These are phyloP conservation scores for Ricordea florida DNA, from an alignment of 92 coral and sea anemone species.

Conservation along the genomic window DNA sequence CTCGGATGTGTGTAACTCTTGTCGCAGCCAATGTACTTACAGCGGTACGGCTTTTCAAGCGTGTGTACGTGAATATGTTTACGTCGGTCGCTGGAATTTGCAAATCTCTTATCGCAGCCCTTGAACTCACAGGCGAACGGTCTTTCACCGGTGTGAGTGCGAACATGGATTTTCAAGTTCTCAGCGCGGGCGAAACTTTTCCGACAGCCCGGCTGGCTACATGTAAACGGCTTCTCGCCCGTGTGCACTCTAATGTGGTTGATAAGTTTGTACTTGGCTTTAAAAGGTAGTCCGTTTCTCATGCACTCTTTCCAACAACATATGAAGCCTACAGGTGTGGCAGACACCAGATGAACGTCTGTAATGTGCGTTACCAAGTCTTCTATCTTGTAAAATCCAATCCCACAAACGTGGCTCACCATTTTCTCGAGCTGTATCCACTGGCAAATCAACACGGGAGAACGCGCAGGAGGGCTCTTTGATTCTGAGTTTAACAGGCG, in stretches of 20 bases:
- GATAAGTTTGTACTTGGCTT: constrained; percentile 97
- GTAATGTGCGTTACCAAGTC: constrained; percentile 89
- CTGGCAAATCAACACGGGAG: constrained; percentile 75
- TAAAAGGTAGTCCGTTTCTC: constrained; percentile 90
- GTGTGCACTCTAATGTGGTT: constrained; percentile 98
- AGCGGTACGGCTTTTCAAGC: constrained; percentile 93
- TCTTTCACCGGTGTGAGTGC: constrained; percentile 94
- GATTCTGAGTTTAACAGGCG: constrained; percentile 6
- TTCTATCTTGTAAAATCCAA: constrained; percentile 82
- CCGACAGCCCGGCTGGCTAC: constrained; percentile 84
- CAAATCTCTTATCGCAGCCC: constrained; percentile 96
- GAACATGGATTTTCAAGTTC: constrained; percentile 92
- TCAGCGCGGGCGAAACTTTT: constrained; percentile 98
- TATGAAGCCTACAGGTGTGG: constrained; percentile 74
- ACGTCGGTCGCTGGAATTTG: constrained; percentile 97
- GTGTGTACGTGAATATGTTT: constrained; percentile 98
- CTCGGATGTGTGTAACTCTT: constrained; percentile 98
- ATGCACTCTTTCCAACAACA: constrained; percentile 97
- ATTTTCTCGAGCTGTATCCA: constrained; percentile 69
- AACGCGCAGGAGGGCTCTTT: constrained; percentile 21
- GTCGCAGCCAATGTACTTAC: constrained; percentile 95
- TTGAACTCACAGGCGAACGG: constrained; percentile 96
- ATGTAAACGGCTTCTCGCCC: constrained; percentile 96
- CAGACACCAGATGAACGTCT: constrained; percentile 79
- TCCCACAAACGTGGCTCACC: constrained; percentile 79